Conservation (phyloP, 1,140 invertebrate species). For the Dendrolimus kikuchii region DNA sequence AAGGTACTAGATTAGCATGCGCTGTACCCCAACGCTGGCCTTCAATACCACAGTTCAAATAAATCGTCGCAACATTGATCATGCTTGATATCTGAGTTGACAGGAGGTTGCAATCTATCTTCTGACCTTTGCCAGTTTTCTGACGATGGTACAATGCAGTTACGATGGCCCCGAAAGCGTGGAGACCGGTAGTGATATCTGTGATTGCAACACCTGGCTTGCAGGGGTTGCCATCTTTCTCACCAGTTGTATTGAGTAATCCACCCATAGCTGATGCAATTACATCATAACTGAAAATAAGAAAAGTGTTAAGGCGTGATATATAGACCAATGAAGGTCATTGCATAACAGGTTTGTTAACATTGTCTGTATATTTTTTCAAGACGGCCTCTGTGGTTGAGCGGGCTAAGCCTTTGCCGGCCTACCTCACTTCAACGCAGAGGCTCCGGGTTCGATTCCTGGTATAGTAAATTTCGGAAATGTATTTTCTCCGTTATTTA, state of each 20-base stretch:
- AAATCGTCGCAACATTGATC: constrained; percentile 93
- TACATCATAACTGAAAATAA: constrained; percentile 84
- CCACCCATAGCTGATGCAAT: constrained; percentile 95
- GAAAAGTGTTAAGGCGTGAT: background rate
- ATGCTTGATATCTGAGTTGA: constrained; percentile 92
- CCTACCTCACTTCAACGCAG: too few relatives aligned
- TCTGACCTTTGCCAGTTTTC: constrained; percentile 88
- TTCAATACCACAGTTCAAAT: constrained; percentile 88
- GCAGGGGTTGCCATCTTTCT: constrained; percentile 86
- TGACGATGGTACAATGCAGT: constrained; percentile 87
- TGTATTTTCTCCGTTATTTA: too few relatives aligned
- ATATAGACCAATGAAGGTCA: too few relatives aligned
- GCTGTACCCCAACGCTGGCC: constrained; percentile 89
- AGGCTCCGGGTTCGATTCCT: too few relatives aligned
- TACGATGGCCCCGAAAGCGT: constrained; percentile 96
- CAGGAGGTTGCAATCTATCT: constrained; percentile 95
- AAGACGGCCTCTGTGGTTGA: too few relatives aligned
- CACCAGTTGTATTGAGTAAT: constrained; percentile 91
- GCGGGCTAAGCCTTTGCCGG: too few relatives aligned
- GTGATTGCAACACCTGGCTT: constrained; percentile 95
- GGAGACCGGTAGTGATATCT: constrained; percentile 93
- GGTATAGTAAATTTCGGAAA: too few relatives aligned
- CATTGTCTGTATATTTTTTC: too few relatives aligned
- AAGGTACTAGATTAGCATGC: constrained; percentile 96
- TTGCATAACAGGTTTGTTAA: too few relatives aligned